Evolutionary conservation across 2,113 vertebrate genomes (phyloP), one percentile per base, ranked within the genome.

Genomic region (Porphyrio hochstetteri): DNA sequence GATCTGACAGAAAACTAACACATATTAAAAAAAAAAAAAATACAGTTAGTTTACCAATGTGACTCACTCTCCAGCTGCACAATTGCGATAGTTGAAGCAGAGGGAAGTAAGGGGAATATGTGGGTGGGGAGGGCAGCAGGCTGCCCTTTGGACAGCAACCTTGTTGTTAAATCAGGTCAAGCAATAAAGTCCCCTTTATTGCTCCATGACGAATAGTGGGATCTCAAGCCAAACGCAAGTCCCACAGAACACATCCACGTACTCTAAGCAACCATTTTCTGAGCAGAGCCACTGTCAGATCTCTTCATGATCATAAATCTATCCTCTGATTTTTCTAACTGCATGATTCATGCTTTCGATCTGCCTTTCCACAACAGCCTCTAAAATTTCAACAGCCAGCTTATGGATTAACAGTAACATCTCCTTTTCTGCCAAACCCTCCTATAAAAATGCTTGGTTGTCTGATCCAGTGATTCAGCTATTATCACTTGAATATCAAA

Each of bases 401-500:
- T 81, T 88, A 88, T 27, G 53, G 90, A 90, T 81, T 92, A 88
- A 86, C 71, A 93, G 56, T 52, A 93, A 80, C 60, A 68, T 74
- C 40, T 60, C 75, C 21, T 94, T 84, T 83, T 90, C 59, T 94
- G 88, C 65, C 93, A 95, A 93, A 84, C 35, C 38, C 35, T 86
- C 61, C 82, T 79, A 64, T 68, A 84, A 90, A 92, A 89, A 56
- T 48, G 21, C 25, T 82, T 86, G 46, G 27, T 93, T 90, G 69
- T 84, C 65, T 95, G 72, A 88, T 86, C 78, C 57, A 86, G 65
- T 84, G 92, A 93, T 90, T 88, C 93, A 96, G 80, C 35, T 92
- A 75, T 91, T 92, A 91, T 88, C 83, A 94, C 77, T 64, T 86
- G 61, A 88, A 36, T 79, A 95, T 82, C 86, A 84, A 94, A 95